Conservation (phyloP, 2,888 invertebrate genomes). For the Monopis laevigella region DNA sequence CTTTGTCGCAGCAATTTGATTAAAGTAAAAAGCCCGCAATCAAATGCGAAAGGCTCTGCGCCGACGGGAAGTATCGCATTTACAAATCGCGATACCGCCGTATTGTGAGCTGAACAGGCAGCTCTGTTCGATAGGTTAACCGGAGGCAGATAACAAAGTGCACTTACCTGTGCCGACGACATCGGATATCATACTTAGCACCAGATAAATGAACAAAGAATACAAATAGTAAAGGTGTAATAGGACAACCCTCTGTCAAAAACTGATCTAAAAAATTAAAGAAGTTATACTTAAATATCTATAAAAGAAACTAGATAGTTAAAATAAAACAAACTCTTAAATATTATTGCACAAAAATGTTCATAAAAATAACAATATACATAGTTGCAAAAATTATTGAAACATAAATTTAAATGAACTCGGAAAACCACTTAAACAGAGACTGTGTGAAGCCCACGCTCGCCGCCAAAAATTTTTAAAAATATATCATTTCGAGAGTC, state of each 20-base stretch:
- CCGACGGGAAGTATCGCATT: slow-evolving; percentile 65
- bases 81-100: slow-evolving; percentile 58
- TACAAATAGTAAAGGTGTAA: background rate
- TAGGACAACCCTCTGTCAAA: too few species aligned
- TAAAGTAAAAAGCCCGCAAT: slow-evolving; percentile 62
- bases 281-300: too few species aligned
- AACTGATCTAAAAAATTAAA: too few species aligned
- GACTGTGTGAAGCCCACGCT: slow-evolving; percentile 50
- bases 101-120: slow-evolving; percentile 35
- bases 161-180: background rate
- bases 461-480: slow-evolving; percentile 35
- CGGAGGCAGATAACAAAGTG: background rate
- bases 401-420: slow-evolving; percentile 52
- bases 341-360: too few species aligned
- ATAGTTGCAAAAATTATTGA: slow-evolving; percentile 45
- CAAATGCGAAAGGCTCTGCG: slow-evolving; percentile 50
- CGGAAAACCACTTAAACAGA: slow-evolving; percentile 54
- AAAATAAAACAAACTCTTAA: too few species aligned
- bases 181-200: slow-evolving; percentile 11
- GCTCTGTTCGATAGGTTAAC: slow-evolving; percentile 10
- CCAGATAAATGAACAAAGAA: slow-evolving; percentile 1
- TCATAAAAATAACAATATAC: too few species aligned
- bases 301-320: too few species aligned
- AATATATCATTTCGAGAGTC: slow-evolving; percentile 48
- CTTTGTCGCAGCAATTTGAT: slow-evolving; percentile 64